Evolutionary conservation across 2,797 vertebrate genomes (phyloP), one percentile per base, ranked within the genome.

Genomic region (Etheostoma nigrum): DNA sequence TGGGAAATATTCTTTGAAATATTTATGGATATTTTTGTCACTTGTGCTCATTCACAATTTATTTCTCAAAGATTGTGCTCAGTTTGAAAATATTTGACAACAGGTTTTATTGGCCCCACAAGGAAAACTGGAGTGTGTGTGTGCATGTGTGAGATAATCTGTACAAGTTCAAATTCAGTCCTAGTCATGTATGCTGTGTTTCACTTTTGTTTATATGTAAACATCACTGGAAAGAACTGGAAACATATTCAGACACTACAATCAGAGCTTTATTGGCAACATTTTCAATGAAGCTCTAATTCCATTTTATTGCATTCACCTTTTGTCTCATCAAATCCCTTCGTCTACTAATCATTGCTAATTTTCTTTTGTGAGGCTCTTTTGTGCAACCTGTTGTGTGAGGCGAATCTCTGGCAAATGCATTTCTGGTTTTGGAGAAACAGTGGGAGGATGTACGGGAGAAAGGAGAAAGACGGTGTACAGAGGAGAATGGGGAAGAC

Each of bases 311-410:
- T 55, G 52, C 27, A 11, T 27, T 70, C 47, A 79, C 74, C 51
- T 72, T 40, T 65, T 62, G 54, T 77, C 36, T 74, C 42, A 27
- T 82, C 57, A 67, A 74, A 90, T 83, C 60, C 67, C 52, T 51
- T 74, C 54, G 65, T 87, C 63, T 78, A 42, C 72, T 76, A 73
- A 81, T 75, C 62, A 83, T 48, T 19, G 0, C 8, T 51, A 49
- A 72, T 82, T 85, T 81, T 2, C 25, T 52, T 55, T 33, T 13
- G 53, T 40, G 42, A 19, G 45, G 64, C 73, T 71, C 36, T 63
- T 76, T 57, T 44, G 72, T 57, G 47, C 30, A 65, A 87, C 78
- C 76, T 83, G 86, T 81, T 86, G 80, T 77, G 65, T 61, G 51
- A 48, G 74, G 65, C 75, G 81, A 57, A 82, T 84, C 75, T 67